phyloP scores from a whole-genome alignment of 2,113 vertebrate species.

The Lophochroa leadbeateri region DNA sequence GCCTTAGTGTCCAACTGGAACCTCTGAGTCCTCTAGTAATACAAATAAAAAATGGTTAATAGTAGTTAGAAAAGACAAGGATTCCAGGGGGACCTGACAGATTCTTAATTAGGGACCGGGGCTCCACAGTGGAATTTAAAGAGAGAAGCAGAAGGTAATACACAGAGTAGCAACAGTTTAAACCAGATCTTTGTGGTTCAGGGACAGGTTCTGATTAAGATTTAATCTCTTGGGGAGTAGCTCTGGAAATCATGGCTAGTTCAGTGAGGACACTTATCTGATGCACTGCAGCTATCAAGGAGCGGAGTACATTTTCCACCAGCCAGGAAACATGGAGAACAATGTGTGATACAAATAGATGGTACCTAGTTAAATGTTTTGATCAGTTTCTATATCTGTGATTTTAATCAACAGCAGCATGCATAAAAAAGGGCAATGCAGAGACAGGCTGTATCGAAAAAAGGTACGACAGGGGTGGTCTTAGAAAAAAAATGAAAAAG shows the following conservation, averaged over 20 bases:
- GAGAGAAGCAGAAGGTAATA: background rate
- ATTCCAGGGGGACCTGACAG: background rate
- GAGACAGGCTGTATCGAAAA: background rate
- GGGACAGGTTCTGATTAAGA: slow-evolving; percentile 33
- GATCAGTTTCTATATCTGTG: background rate
- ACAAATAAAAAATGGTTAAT: slow-evolving; percentile 43
- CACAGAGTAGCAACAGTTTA: background rate
- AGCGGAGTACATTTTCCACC: background rate
- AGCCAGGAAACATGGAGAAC: background rate
- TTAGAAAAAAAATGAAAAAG: background rate
- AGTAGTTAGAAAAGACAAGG: slow-evolving; percentile 38
- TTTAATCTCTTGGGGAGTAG: background rate
- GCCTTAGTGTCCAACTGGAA: slow-evolving; percentile 10
- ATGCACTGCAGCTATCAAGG: background rate
- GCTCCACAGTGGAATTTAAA: background rate
- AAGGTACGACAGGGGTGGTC: background rate
- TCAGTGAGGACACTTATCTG: background rate
- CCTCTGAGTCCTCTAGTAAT: background rate
- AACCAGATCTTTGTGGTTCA: background rate
- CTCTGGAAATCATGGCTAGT: background rate
- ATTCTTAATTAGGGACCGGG: slow-evolving; percentile 28
- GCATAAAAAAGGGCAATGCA: background rate
- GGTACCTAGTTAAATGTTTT: background rate
- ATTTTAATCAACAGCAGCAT: background rate
- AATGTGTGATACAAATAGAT: background rate